A percentile compares a stretch with the other conserved stretches of the same genome.
Evolutionary conservation across 1,140 invertebrate species (phyloP).

Genomic region (Meteorus sp.): DNA sequence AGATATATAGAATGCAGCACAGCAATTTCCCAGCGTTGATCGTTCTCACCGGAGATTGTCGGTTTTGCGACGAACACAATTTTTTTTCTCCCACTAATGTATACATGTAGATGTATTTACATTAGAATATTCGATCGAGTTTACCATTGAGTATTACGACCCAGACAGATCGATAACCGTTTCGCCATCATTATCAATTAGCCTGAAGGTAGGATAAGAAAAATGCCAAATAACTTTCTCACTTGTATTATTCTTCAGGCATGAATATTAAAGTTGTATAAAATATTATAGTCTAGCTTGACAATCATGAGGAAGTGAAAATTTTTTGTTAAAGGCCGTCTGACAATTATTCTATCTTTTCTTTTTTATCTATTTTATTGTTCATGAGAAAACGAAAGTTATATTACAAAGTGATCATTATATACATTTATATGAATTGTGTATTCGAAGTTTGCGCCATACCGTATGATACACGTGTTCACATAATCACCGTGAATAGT

Average conservation of each 20-base stretch:
- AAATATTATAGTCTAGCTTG: neutral
- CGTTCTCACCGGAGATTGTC: neutral
- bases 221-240: neutral
- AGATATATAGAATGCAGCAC: too few relatives aligned
- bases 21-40: neutral
- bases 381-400: too few relatives aligned
- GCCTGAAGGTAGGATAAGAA: neutral
- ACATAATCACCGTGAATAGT: conserved; percentile 6
- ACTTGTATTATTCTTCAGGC: neutral
- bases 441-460: neutral
- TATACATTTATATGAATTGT: too few relatives aligned
- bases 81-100: neutral
- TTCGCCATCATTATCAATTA: conserved; percentile 7
- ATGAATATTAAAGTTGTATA: neutral
- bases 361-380: neutral
- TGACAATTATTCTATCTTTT: neutral
- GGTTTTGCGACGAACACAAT: neutral
- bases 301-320: neutral
- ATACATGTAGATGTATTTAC: too few relatives aligned
- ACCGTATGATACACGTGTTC: neutral
- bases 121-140: neutral
- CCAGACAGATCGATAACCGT: neutral
- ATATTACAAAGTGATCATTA: too few relatives aligned
- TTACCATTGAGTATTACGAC: neutral
- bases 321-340: neutral